Percentiles rank a stretch among this genome's conserved stretches.
Evolutionary conservation across 1,140 invertebrate genomes (phyloP).

Genomic region (Aricia agestis): DNA sequence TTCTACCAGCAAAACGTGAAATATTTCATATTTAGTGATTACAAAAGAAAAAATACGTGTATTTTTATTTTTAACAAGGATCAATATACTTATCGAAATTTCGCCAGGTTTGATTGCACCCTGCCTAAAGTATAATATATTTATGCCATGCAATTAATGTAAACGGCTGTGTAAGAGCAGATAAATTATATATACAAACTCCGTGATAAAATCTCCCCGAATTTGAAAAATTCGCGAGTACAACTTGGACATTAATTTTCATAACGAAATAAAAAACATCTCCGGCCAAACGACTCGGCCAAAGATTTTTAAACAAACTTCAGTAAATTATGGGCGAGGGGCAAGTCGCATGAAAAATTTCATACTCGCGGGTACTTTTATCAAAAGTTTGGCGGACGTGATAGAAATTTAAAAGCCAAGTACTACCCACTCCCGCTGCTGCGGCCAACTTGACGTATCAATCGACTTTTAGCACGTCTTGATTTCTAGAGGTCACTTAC

Average conservation of each 20-base stretch:
- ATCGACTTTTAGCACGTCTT: not conserved
- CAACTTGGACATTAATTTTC: not conserved
- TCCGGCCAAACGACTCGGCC: not conserved
- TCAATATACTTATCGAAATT: too few species aligned
- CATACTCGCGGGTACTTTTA: slow-evolving; percentile 35
- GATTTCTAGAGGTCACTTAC: too few species aligned
- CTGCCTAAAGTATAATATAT: too few species aligned
- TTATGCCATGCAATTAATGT: too few species aligned
- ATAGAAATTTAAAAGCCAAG: slow-evolving; percentile 35
- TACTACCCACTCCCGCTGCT: not conserved
- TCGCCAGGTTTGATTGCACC: too few species aligned
- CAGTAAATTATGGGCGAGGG: slow-evolving; percentile 11
- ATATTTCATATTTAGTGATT: too few species aligned
- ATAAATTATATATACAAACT: too few species aligned
- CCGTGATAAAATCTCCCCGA: not conserved
- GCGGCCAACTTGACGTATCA: not conserved
- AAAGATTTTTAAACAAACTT: slow-evolving; percentile 13
- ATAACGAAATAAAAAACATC: slow-evolving; percentile 3
- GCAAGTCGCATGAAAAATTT: slow-evolving; percentile 29
- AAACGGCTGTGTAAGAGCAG: too few species aligned
- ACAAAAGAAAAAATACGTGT: too few species aligned
- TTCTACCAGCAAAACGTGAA: too few species aligned
- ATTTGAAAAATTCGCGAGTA: not conserved
- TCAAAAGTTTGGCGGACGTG: slow-evolving; percentile 32
- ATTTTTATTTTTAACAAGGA: too few species aligned